These are phyloP conservation scores for Phenganax stokvisi DNA, from an alignment of 92 coral and sea anemone genomes.

Conservation along the genomic window DNA sequence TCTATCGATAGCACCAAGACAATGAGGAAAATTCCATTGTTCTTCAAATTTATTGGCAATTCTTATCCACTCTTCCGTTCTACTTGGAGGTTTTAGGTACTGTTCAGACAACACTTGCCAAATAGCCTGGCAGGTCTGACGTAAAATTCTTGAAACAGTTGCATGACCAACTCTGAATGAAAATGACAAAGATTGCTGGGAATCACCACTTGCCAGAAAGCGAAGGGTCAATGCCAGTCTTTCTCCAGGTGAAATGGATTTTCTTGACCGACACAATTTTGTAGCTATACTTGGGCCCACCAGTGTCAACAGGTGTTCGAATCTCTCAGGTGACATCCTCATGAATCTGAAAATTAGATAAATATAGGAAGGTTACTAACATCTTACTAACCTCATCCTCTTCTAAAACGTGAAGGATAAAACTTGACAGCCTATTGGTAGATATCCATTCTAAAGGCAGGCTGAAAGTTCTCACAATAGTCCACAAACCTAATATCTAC, in stretches of 20 bases:
- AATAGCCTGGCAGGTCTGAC: neutral
- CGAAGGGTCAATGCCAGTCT: neutral
- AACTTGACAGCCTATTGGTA: no score
- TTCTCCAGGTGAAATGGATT: neutral
- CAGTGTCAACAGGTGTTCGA: neutral
- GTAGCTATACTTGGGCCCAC: neutral
- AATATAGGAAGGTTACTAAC: no score
- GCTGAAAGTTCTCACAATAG: no score
- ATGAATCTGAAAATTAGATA: neutral
- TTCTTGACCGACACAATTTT: neutral
- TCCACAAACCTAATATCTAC: no score
- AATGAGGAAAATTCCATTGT: no score
- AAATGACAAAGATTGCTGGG: neutral
- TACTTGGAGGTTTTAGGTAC: constrained; percentile 2
- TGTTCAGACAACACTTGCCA: neutral
- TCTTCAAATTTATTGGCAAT: constrained; percentile 46
- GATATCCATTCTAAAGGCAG: no score
- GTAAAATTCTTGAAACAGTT: neutral
- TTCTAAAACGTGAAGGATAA: no score
- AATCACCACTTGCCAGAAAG: neutral
- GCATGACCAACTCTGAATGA: neutral
- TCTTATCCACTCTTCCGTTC: constrained; percentile 23
- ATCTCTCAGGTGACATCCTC: constrained; percentile 7
- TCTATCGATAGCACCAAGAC: neutral
- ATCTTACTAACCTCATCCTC: no score